These are phyloP conservation scores for Apotomis turbidana DNA, from an alignment of 2,888 invertebrate species.

Conservation along the genomic window DNA sequence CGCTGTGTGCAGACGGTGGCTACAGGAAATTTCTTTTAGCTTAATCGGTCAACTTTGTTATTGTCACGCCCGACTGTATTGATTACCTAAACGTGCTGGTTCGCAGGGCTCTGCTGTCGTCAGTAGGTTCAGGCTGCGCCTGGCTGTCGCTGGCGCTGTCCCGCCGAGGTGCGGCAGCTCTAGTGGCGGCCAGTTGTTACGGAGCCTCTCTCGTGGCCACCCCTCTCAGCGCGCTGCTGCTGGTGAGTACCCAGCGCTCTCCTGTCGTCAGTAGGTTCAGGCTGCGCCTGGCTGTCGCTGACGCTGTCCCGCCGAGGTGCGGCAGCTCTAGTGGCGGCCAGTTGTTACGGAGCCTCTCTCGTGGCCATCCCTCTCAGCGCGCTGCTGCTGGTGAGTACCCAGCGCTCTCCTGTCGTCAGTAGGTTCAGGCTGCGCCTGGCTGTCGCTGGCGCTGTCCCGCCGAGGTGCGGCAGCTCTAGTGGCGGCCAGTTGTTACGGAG, in stretches of 20 bases:
- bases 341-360: constrained; percentile 54
- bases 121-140: constrained; percentile 64
- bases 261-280: constrained; percentile 62
- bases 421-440: constrained; percentile 68
- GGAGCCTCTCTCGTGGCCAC: constrained; percentile 56
- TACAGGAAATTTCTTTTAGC: no score
- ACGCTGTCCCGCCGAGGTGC: constrained; percentile 51
- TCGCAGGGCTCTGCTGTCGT: constrained; percentile 61
- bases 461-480: constrained; percentile 45
- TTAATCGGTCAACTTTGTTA: no score
- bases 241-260: constrained; percentile 61
- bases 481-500: constrained; percentile 52
- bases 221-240: constrained; percentile 57
- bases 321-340: constrained; percentile 48
- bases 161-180: constrained; percentile 46
- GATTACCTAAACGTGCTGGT: no score
- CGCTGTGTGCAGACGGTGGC: no score
- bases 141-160: constrained; percentile 68
- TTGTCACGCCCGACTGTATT: no score
- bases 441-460: constrained; percentile 61
- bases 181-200: constrained; percentile 51
- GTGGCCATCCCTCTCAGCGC: constrained; percentile 59
- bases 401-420: constrained; percentile 59
- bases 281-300: constrained; percentile 70
- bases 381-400: constrained; percentile 56